Conservation (phyloP, 2,888 invertebrate genomes). For the Drosophila picticornis region DNA sequence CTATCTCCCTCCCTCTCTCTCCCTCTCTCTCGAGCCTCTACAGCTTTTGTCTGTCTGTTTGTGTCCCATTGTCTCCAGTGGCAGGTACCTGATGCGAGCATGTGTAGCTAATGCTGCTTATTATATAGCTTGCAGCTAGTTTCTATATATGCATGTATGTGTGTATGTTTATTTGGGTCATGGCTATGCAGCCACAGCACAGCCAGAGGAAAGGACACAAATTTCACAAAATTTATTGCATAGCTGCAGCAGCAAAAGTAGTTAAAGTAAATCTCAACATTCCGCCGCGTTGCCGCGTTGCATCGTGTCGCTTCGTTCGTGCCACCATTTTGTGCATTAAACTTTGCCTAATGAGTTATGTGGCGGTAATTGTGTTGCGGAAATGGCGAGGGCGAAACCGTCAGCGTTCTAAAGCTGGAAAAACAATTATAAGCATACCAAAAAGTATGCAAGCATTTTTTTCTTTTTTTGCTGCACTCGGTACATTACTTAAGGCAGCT, state of each 20-base stretch:
- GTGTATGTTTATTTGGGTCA: conserved; percentile 58
- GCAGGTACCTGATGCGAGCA: conserved; percentile 37
- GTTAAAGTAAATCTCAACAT: conserved; percentile 73
- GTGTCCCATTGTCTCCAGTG: conserved; percentile 14
- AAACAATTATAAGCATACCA: conserved; percentile 74
- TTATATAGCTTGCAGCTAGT: conserved; percentile 56
- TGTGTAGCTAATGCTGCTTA: conserved; percentile 70
- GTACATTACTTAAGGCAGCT: conserved; percentile 57
- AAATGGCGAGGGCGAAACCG: not conserved
- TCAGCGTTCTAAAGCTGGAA: conserved; percentile 39
- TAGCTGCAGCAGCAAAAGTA: conserved; percentile 72
- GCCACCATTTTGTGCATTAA: conserved; percentile 43
- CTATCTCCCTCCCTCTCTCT: not conserved
- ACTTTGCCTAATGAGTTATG: conserved; percentile 77
- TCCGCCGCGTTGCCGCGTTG: conserved; percentile 15
- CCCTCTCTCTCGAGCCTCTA: not conserved
- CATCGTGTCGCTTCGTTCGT: conserved; percentile 3
- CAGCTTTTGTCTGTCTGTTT: not conserved
- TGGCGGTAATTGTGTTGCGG: conserved; percentile 25
- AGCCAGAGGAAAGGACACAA: conserved; percentile 42
- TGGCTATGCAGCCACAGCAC: conserved; percentile 31
- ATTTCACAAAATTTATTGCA: conserved; percentile 73
- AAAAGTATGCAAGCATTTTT: conserved; percentile 73
- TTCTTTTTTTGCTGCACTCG: conserved; percentile 22
- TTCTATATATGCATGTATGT: conserved; percentile 1